Evolutionary conservation across 2,888 invertebrate genomes (phyloP).

Genomic region (Andrena marginata): DNA sequence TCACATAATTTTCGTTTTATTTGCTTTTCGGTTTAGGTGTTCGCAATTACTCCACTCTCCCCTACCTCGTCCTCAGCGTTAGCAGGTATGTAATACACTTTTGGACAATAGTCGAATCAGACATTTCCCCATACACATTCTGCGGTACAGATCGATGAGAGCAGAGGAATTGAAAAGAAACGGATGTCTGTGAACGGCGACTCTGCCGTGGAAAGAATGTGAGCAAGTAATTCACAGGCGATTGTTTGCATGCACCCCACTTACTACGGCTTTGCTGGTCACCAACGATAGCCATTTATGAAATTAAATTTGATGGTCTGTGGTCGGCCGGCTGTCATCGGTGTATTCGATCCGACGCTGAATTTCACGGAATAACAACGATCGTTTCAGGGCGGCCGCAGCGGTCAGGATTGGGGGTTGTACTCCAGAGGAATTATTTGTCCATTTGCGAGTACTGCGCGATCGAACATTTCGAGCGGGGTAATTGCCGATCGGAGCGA

Average conservation of each 20-base stretch:
- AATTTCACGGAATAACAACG: conserved; percentile 61
- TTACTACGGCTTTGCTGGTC: conserved; percentile 38
- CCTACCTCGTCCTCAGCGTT: no score
- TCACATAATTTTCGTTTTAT: no score
- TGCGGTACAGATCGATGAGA: neutral
- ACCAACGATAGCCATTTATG: conserved; percentile 71
- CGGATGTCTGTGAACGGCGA: neutral
- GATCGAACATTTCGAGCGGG: conserved; percentile 37
- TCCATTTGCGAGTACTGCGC: conserved; percentile 38
- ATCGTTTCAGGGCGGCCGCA: conserved; percentile 35
- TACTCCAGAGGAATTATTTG: conserved; percentile 51
- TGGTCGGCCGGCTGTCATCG: conserved; percentile 56
- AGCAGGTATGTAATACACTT: no score
- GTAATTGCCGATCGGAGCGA: conserved; percentile 33
- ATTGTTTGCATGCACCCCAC: conserved; percentile 55
- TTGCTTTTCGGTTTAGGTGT: no score
- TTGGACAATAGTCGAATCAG: no score
- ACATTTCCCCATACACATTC: no score
- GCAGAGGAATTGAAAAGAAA: neutral
- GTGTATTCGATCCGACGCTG: conserved; percentile 43
- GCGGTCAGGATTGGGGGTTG: conserved; percentile 37
- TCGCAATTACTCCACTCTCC: no score
- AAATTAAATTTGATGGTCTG: conserved; percentile 76
- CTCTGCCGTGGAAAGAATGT: conserved; percentile 26
- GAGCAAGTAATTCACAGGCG: conserved; percentile 38